Evolutionary conservation across 2,888 invertebrate genomes (phyloP), one percentile per base, ranked within the genome.

Genomic region (Dilophus febrilis): DNA sequence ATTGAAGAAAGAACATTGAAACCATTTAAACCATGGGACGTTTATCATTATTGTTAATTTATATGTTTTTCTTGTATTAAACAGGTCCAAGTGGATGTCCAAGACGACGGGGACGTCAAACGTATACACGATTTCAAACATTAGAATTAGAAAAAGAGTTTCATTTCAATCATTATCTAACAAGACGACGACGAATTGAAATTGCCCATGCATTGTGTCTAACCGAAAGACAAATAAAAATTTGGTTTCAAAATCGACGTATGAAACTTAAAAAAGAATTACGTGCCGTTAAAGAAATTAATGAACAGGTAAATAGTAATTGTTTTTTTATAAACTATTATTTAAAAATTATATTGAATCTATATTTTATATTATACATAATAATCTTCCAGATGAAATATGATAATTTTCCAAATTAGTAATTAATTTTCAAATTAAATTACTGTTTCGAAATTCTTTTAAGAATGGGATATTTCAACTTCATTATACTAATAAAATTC

Each of bases 131-230:
- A 56, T 92, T 94, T 74, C 95, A 97, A 67, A 95, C 95, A 18
- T 70, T 94, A 66, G 94, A 95, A 64, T 74, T 95, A 65, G 95
- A 95, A 66, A 94, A 94, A 67, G 95, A 95, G 71, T 95, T 95
- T 70, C 90, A 94, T 61, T 92, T 91, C 70, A 95, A 94, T 68
- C 91, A 92, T 61, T 95, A 95, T 66, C 72, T 95, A 64, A 94
- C 94, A 53, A 76, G 95, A 59, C 74, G 94, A 61, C 79, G 94
- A 64, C 76, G 94, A 68, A 92, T 94, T 67, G 94, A 95, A 67
- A 94, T 94, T 53, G 92, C 94, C 35, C 92, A 94, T 65, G 88
- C 90, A 41, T 77, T 95, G 44, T 90, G 91, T 64, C 76, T 94
- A 53, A 91, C 92, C 52, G 94, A 94, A 67, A 72, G 94, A 55